These are phyloP conservation scores for Tylochromis polylepis DNA, from an alignment of 2,113 vertebrate species.

Conservation along the genomic window DNA sequence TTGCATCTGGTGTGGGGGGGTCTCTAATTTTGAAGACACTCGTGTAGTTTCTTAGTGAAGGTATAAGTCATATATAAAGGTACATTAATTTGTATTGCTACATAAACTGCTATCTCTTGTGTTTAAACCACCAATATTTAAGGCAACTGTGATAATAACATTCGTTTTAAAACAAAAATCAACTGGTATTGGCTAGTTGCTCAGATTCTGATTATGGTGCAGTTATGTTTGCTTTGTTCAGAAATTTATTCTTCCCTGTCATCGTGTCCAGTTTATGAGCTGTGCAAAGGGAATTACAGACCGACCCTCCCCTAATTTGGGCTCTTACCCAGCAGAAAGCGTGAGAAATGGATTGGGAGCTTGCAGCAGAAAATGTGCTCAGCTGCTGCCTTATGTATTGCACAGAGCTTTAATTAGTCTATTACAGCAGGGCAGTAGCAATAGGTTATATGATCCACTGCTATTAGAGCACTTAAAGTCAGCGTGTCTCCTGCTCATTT, in stretches of 20 bases:
- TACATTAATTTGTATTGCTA: neutral
- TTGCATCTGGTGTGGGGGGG: neutral
- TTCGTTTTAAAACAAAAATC: neutral
- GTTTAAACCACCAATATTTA: neutral
- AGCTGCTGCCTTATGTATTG: constrained; percentile 30
- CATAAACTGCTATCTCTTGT: neutral
- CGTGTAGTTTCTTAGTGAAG: neutral
- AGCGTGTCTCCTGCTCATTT: constrained; percentile 40
- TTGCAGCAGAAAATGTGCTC: constrained; percentile 27
- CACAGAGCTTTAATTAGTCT: constrained; percentile 49
- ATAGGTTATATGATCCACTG: constrained; percentile 51
- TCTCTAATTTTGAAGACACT: neutral
- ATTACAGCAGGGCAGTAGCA: constrained; percentile 38
- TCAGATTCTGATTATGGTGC: neutral
- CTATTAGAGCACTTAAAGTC: constrained; percentile 59
- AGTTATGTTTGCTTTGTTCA: neutral
- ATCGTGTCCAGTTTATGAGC: neutral
- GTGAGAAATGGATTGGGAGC: constrained; percentile 36
- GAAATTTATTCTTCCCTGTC: neutral
- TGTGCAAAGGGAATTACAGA: neutral
- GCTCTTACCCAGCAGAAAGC: constrained; percentile 16
- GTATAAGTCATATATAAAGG: neutral
- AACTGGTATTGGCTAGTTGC: neutral
- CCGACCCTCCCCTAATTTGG: neutral
- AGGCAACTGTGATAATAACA: neutral